Evolutionary conservation across 2,113 vertebrate genomes (phyloP), one percentile per base, ranked within the genome.

Genomic region (Leptocoma aspasia): DNA sequence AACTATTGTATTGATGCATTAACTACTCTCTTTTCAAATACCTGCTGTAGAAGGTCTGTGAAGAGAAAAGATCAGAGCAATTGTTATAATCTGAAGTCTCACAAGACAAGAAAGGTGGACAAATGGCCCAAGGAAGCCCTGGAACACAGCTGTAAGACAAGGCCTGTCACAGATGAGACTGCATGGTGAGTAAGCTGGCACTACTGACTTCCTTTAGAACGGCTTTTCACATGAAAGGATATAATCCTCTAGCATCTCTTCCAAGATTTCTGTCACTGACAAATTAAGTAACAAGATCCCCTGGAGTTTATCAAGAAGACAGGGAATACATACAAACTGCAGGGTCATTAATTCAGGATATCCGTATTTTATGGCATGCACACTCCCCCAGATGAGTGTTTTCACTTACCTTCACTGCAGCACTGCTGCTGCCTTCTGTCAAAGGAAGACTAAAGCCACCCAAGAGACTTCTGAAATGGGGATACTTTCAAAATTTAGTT

Each of bases 281-380:
- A 52, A 82, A 94, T 69, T 47, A 88, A 69, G 71, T 81, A 85
- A 68, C 56, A 91, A 75, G 79, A 70, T 90, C 16, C 37, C 83
- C 85, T 50, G 30, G 44, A 84, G 94, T 65, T 86, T 45, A 93
- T 82, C 47, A 78, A 72, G 90, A 83, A 69, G 71, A 59, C 6
- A 5, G 22, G 50, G 53, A 77, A 78, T 23, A 60, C 54, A 53
- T 21, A 68, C 22, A 65, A 84, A 81, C 72, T n/a, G 76, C 56
- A 81, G 61, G 77, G 61, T 80, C 87, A 59, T 57, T 85, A 84
- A 95, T 82, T 79, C 88, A 82, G 60, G 76, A 81, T 76, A 90
- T 78, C 47, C 57, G 63, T 63, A 77, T 66, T 42, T 53, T 41
- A 73, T 18, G 80, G 59, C 52, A 49, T 33, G 71, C 39, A 75